Conservation (phyloP, 2,797 vertebrate genomes). For the Merluccius polli region DNA sequence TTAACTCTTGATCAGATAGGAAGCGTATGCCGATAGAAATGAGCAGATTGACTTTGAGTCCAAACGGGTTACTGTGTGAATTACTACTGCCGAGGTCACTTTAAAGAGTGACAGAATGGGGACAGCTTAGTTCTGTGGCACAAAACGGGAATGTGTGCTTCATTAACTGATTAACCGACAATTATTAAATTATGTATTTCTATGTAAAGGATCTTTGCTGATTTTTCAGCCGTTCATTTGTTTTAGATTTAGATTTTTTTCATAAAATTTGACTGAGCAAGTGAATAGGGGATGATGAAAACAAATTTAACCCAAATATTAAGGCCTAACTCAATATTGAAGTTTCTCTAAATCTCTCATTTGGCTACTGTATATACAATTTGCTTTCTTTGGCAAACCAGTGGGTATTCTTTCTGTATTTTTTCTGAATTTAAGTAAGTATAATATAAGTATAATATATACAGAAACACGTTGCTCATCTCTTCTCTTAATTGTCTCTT, state of each 20-base stretch:
- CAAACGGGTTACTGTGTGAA: background rate
- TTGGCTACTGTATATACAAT: background rate
- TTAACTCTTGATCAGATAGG: background rate
- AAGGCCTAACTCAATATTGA: no score
- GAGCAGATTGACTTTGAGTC: background rate
- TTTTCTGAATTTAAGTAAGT: background rate
- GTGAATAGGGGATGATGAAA: no score
- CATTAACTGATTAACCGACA: constrained; percentile 51
- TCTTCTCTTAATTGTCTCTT: background rate
- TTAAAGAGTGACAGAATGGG: constrained; percentile 62
- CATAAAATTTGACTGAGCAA: no score
- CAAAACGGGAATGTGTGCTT: constrained; percentile 29
- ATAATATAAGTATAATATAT: background rate
- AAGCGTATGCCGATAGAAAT: background rate
- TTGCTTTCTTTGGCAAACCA: background rate
- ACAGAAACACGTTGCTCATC: background rate
- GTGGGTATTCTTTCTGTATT: background rate
- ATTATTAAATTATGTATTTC: constrained; percentile 58
- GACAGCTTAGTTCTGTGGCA: constrained; percentile 43
- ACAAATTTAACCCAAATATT: no score
- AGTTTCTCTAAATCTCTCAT: background rate
- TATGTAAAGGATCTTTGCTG: constrained; percentile 45
- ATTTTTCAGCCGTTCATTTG: constrained; percentile 1
- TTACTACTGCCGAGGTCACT: background rate
- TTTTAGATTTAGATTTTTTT: no score